A percentile compares a stretch with the other conserved stretches of the same genome.
Conservation (phyloP, 1,140 invertebrate species). For the Metaphire vulgaris region DNA sequence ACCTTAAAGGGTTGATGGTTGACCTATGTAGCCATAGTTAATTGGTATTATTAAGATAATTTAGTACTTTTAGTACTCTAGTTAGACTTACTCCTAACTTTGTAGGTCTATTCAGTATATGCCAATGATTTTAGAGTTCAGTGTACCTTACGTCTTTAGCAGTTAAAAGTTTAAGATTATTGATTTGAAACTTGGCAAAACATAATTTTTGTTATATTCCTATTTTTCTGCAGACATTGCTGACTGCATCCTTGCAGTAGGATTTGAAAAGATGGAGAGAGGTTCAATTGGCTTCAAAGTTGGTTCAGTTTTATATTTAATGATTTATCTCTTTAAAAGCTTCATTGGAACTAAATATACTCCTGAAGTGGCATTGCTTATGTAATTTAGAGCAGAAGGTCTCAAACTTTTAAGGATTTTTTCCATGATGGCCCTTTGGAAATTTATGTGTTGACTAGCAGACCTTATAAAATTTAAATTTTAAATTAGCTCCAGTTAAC, state of each 20-base stretch:
- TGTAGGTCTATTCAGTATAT: no score
- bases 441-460: background rate
- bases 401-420: background rate
- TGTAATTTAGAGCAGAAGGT: background rate
- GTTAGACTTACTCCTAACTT: no score
- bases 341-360: no score
- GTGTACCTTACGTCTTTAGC: no score
- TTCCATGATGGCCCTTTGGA: background rate
- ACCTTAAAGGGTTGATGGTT: no score
- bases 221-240: slow-evolving; percentile 55
- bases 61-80: background rate
- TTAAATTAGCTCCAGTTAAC: no score
- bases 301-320: no score
- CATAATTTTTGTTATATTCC: background rate
- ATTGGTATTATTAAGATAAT: background rate
- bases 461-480: no score
- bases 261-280: slow-evolving; percentile 96
- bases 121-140: no score
- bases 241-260: slow-evolving; percentile 83
- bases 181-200: background rate
- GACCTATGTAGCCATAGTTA: background rate
- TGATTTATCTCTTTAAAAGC: background rate
- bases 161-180: no score
- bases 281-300: slow-evolving; percentile 77
- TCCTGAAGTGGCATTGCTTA: no score